Evolutionary conservation across 2,113 vertebrate genomes (phyloP).

Genomic region (Zingel zingel): DNA sequence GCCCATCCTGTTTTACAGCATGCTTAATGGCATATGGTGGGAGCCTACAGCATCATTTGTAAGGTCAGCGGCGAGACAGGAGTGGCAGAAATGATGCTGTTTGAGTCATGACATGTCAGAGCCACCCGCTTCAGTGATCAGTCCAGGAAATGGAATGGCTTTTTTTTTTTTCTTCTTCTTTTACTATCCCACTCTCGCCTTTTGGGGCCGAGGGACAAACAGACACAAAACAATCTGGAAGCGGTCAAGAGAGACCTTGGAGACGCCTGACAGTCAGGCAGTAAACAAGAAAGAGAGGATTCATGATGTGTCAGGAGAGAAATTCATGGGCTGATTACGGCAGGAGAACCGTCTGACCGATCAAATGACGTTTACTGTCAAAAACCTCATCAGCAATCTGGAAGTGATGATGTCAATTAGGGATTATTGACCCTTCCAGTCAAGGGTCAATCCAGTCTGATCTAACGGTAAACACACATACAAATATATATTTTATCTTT

Average conservation of each 20-base stretch:
- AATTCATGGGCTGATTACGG: constrained; percentile 37
- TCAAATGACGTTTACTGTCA: constrained; percentile 12
- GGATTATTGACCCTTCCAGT: not conserved
- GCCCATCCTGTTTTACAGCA: constrained; percentile 68
- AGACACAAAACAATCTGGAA: constrained; percentile 78
- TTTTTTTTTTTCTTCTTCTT: constrained; percentile 31
- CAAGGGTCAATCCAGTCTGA: not conserved
- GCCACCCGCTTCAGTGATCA: constrained; percentile 82
- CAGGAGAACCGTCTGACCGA: not conserved
- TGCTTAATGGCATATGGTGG: constrained; percentile 82
- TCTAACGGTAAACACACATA: not conserved
- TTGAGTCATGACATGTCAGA: constrained; percentile 87
- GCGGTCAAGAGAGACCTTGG: constrained; percentile 77
- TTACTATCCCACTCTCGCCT: constrained; percentile 65
- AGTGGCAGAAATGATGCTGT: constrained; percentile 84
- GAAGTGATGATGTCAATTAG: constrained; percentile 40
- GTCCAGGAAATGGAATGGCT: constrained; percentile 84
- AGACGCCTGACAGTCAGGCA: constrained; percentile 67
- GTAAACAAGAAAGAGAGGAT: constrained; percentile 71
- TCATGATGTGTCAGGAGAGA: constrained; percentile 58
- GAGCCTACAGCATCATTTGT: constrained; percentile 85
- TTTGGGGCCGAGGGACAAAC: constrained; percentile 73
- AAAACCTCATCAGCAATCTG: constrained; percentile 13
- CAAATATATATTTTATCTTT: not conserved
- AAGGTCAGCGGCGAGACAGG: constrained; percentile 81